These are phyloP conservation scores for Mormyrus hasselquistii DNA, from an alignment of 2,797 vertebrate species.

Conservation along the genomic window DNA sequence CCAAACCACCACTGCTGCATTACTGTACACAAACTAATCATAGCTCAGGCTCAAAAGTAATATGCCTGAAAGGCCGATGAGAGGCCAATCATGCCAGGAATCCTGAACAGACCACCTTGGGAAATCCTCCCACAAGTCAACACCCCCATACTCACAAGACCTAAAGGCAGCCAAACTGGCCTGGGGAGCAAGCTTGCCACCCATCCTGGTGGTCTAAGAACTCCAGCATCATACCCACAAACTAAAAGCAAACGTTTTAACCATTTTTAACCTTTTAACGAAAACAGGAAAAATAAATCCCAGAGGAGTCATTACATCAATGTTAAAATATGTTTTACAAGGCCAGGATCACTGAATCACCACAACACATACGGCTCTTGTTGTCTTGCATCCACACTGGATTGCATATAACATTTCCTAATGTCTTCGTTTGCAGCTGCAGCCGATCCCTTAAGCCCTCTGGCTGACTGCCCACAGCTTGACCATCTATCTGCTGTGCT, in stretches of 20 bases:
- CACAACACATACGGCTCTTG: background rate
- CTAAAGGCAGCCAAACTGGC: background rate
- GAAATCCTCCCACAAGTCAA: background rate
- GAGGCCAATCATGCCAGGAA: background rate
- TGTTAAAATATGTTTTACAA: background rate
- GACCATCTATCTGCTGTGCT: constrained; percentile 37
- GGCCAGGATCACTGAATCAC: background rate
- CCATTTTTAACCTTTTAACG: background rate
- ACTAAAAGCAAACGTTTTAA: background rate
- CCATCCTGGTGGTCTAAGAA: background rate
- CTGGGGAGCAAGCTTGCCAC: background rate
- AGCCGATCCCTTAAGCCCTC: constrained; percentile 29
- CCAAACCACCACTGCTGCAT: background rate
- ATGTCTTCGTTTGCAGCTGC: constrained; percentile 24
- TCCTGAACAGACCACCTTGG: background rate
- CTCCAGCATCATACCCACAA: background rate
- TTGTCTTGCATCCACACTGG: background rate
- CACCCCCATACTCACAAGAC: background rate
- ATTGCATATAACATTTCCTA: background rate
- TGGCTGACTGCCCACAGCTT: constrained; percentile 42
- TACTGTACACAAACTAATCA: background rate
- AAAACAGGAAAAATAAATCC: background rate
- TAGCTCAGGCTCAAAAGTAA: background rate
- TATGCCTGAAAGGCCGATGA: background rate
- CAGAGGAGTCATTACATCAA: background rate